These are phyloP conservation scores for Oreochromis niloticus DNA, from an alignment of 2,113 vertebrate species.

Conservation along the genomic window DNA sequence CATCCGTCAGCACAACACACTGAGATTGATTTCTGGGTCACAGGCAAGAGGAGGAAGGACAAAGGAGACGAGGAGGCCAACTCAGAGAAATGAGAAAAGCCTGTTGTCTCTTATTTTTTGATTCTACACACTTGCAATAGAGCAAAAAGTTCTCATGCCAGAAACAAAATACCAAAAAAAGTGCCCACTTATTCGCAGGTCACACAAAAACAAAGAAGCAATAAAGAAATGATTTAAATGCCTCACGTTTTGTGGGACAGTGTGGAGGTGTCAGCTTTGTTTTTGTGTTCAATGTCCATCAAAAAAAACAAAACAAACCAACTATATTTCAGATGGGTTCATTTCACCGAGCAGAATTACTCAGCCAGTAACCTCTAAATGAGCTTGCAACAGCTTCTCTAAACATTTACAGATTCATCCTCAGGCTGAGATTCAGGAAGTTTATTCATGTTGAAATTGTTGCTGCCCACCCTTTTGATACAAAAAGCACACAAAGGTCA, in stretches of 20 bases:
- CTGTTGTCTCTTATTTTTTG: not conserved
- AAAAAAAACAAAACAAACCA: accelerated
- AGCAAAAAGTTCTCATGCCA: not conserved
- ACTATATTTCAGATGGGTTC: not conserved
- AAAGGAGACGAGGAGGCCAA: not conserved
- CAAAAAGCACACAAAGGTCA: not conserved
- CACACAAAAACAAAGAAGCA: not conserved
- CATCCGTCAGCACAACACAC: not conserved
- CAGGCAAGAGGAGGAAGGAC: not conserved
- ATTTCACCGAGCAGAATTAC: not conserved
- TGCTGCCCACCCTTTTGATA: not conserved
- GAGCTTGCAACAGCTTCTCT: not conserved
- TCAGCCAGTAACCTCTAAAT: not conserved
- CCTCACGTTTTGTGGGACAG: accelerated
- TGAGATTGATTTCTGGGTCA: not conserved
- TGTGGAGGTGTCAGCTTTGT: not conserved
- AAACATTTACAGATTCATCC: not conserved
- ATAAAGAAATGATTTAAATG: not conserved
- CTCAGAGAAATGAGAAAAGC: not conserved
- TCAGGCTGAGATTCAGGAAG: not conserved
- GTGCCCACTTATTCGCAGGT: not conserved
- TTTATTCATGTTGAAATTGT: not conserved
- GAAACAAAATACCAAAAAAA: not conserved
- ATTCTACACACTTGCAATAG: not conserved
- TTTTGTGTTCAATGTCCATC: not conserved